Base-by-base conservation (phyloP, 2,888 invertebrate genomes). In the Himalopsyche tibetana region DNA sequence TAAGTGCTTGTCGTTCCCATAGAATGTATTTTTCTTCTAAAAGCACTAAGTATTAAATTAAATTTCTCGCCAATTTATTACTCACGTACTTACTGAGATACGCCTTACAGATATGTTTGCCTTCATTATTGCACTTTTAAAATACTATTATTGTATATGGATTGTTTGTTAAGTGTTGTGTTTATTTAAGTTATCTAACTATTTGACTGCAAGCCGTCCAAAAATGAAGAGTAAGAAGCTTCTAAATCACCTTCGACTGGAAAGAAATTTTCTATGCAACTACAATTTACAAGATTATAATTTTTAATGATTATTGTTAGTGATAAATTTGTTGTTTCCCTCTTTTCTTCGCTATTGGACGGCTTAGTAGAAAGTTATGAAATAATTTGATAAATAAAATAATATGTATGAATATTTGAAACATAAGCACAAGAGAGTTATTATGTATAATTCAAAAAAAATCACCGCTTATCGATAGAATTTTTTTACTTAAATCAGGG, bases 131-230 rank as follows among this genome's bases (percentile, higher is more conserved):
- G 74, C 74, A 74, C 74, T 74, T 74, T 74, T 74, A 38, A 74
- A 74, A 74, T 74, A 74, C 74, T 74, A 36, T 74, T 74, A 28
- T 74, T 74, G 74, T 74, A 74, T 38, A 74, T 74, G 74, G 74
- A 74, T 74, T 74, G 74, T 74, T 74, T 74, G 74, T 74, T 74
- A 74, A 74, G 74, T 74, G 74, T 74, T 74, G 74, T 74, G 74
- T 74, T 74, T 74, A 74, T 74, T 74, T 74, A 74, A 74, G 38
- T 74, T 38, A 74, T 36, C 36, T 38, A 36, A 74, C 15, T 74
- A 74, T 38, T 74, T 38, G 15, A 36, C 74, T 74, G 38, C 74
- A 19, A 74, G 12, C 74, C 38, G 74, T 12, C 12, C 74, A 74
- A 74, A 38, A 36, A 15, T 74, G 74, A 74, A 63, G 11, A 15